These are phyloP conservation scores for Dryadula phaetusa DNA, from an alignment of 2,888 invertebrate species.

Conservation along the genomic window DNA sequence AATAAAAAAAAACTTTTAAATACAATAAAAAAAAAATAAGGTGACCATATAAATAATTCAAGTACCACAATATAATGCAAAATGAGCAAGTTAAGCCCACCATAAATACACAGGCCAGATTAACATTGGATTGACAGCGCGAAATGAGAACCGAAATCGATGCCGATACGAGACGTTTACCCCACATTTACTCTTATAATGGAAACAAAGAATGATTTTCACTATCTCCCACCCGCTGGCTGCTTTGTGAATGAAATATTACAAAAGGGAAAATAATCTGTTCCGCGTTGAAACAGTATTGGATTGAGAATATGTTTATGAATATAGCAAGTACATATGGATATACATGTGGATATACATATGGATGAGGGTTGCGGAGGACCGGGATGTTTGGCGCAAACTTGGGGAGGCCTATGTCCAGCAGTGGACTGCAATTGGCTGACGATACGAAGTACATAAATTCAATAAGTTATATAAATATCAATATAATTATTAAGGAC, in stretches of 20 bases:
- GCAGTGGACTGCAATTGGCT: too few relatives aligned
- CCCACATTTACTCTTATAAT: slow-evolving; percentile 32
- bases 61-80: not conserved
- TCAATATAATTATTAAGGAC: too few relatives aligned
- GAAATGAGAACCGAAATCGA: slow-evolving; percentile 27
- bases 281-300: not conserved
- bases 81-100: slow-evolving; percentile 17
- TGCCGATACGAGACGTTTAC: slow-evolving; percentile 24
- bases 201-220: slow-evolving; percentile 30
- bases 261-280: slow-evolving; percentile 17
- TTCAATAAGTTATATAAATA: too few relatives aligned
- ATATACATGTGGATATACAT: too few relatives aligned
- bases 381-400: too few relatives aligned
- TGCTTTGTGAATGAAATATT: slow-evolving; percentile 21
- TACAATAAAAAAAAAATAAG: not conserved
- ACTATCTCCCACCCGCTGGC: slow-evolving; percentile 22
- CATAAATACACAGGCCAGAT: slow-evolving; percentile 19
- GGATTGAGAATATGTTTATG: not conserved
- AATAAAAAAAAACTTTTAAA: not conserved
- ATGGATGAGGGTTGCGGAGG: too few relatives aligned
- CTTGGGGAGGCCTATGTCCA: too few relatives aligned
- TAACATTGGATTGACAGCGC: slow-evolving; percentile 27
- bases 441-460: too few relatives aligned
- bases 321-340: not conserved
- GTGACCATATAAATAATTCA: not conserved